Base-by-base conservation (phyloP, 2,888 invertebrate genomes). In the Pristionchus japonicus region DNA sequence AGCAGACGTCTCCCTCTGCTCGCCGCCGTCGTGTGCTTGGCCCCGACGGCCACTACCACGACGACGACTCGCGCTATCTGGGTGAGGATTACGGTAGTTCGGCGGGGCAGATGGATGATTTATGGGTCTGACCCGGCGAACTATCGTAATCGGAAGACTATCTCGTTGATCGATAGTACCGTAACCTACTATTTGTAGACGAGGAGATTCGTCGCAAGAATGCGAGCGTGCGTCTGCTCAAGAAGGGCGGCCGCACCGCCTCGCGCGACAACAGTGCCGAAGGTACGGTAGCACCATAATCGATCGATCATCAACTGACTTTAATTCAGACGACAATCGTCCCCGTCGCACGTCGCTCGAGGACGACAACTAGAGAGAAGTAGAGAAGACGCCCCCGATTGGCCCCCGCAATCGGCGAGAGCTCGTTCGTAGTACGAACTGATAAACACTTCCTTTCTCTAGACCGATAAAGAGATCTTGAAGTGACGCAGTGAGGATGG, bases 401-500 rank as follows among this genome's bases (percentile, higher is more conserved):
- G 7, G n/a, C n/a, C n/a, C n/a, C n/a, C n/a, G n/a, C n/a, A 74
- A 15, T 43, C 74, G n/a, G n/a, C 20, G 40, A 74, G 74, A 23
- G 74, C 20, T 74, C 43, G 43, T 37, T 74, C 43, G 40, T 23
- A 17, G 43, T 74, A 40, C 74, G 74, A 40, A 40, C 74, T 40
- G 74, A 74, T 74, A 74, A 74, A 74, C 74, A 74, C 74, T 74
- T 74, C n/a, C 74, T 74, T 40, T 40, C 40, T 40, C 74, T 34
- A 13, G 17, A n/a, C 64, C 20, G 74, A 74, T 74, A 74, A 74
- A 74, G 74, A 74, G 74, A 74, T 37, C 37, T 20, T n/a, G 74
- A 74, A 74, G 40, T n/a, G n/a, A n/a, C n/a, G n/a, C n/a, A n/a
- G n/a, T n/a, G n/a, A n/a, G n/a, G n/a, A n/a, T n/a, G n/a, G n/a